Conservation (phyloP, 2,113 vertebrate genomes). For the Elgaria multicarinata region DNA sequence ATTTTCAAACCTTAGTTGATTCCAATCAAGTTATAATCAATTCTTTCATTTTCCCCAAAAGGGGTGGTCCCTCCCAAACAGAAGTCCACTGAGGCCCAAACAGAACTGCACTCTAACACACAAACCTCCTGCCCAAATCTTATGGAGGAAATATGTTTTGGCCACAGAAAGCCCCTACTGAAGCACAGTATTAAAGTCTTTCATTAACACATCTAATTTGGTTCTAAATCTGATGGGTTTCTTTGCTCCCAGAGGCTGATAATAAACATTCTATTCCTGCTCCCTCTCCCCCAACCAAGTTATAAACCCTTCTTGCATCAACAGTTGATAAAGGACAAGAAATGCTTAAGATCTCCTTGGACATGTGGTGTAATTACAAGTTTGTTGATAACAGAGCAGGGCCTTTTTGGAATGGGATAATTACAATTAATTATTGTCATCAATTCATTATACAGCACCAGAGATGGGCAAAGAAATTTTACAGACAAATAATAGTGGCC, state of each 20-base stretch:
- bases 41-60: background rate
- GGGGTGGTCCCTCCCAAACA: too few species aligned
- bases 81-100: background rate
- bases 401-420: constrained; percentile 39
- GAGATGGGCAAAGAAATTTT: constrained; percentile 38
- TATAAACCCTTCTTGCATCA: constrained; percentile 10
- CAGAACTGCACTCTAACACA: background rate
- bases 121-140: background rate
- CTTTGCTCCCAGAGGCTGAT: background rate
- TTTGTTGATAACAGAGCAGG: constrained; percentile 43
- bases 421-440: constrained; percentile 53
- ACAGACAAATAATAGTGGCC: constrained; percentile 40
- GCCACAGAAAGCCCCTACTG: background rate
- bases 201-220: background rate
- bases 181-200: background rate
- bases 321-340: background rate
- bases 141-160: background rate
- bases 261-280: background rate
- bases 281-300: background rate
- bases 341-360: constrained; percentile 1
- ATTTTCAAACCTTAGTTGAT: background rate
- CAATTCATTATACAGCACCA: constrained; percentile 47
- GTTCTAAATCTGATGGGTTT: background rate
- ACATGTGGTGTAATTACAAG: constrained; percentile 19
- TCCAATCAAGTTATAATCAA: background rate